A percentile compares a stretch with the other conserved stretches of the same genome.
phyloP scores from a whole-genome alignment of 2,888 invertebrate species.

The Drosophila anomalipes region DNA sequence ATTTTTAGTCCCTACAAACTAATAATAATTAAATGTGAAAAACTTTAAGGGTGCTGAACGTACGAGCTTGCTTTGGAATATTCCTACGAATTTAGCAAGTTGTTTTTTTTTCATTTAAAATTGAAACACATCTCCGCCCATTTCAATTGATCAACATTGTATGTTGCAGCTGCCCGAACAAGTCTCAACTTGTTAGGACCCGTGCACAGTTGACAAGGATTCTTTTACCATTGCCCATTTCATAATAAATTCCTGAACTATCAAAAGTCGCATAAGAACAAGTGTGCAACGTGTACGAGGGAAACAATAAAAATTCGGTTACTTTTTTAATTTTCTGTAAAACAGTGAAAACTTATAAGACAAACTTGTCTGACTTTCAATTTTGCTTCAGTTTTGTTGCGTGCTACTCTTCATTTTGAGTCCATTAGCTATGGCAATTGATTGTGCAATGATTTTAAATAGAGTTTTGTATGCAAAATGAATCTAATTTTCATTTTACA shows the following conservation, averaged over 20 bases:
- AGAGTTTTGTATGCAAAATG: neutral
- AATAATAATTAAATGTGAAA: neutral
- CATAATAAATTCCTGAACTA: neutral
- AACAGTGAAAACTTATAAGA: constrained; percentile 27
- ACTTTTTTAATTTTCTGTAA: constrained; percentile 1
- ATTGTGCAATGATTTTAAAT: neutral
- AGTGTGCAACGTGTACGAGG: constrained; percentile 18
- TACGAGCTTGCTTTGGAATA: neutral
- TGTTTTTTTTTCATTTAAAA: neutral
- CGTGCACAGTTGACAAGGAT: constrained; percentile 11
- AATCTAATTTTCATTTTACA: neutral
- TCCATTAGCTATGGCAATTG: neutral
- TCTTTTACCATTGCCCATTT: neutral
- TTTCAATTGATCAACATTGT: neutral
- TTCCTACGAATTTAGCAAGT: neutral
- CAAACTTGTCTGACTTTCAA: constrained; percentile 35
- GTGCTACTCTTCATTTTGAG: constrained; percentile 1
- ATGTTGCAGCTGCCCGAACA: neutral
- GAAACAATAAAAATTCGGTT: constrained; percentile 18
- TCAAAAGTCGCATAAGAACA: constrained; percentile 36
- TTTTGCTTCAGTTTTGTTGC: neutral
- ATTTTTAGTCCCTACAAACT: neutral
- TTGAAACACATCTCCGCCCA: constrained; percentile 3
- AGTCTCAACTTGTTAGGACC: neutral
- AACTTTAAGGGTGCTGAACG: neutral